Evolutionary conservation across 2,888 invertebrate genomes (phyloP).

Genomic region (Clistopyga incitator): DNA sequence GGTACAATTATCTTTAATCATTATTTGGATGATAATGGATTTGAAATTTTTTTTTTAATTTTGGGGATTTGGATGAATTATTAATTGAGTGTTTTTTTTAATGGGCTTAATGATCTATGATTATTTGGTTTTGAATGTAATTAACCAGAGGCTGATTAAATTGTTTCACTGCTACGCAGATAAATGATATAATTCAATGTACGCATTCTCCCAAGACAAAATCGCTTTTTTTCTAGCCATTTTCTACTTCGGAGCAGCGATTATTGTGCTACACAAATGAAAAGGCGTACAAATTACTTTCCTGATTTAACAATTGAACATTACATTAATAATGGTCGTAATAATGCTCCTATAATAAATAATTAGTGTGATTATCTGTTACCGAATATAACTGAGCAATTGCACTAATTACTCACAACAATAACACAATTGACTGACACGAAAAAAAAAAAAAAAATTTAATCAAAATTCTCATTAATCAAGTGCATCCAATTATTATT

Average conservation of each 20-base stretch:
- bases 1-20: background rate
- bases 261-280: too few species aligned
- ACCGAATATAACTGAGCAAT: background rate
- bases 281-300: background rate
- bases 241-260: too few species aligned
- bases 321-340: background rate
- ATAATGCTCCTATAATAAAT: background rate
- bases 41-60: background rate
- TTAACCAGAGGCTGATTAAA: background rate
- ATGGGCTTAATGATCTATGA: background rate
- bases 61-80: background rate
- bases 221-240: too few species aligned
- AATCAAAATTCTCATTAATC: background rate
- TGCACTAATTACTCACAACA: background rate
- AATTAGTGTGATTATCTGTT: background rate
- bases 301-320: background rate
- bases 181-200: background rate
- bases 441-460: background rate
- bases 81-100: background rate
- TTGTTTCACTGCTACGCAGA: background rate
- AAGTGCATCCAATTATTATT: background rate
- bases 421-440: background rate
- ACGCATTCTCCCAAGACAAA: background rate
- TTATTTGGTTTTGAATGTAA: background rate
- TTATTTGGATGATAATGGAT: background rate